These are phyloP conservation scores for Anoplopoma fimbria DNA, from an alignment of 2,113 vertebrate species.

Conservation along the genomic window DNA sequence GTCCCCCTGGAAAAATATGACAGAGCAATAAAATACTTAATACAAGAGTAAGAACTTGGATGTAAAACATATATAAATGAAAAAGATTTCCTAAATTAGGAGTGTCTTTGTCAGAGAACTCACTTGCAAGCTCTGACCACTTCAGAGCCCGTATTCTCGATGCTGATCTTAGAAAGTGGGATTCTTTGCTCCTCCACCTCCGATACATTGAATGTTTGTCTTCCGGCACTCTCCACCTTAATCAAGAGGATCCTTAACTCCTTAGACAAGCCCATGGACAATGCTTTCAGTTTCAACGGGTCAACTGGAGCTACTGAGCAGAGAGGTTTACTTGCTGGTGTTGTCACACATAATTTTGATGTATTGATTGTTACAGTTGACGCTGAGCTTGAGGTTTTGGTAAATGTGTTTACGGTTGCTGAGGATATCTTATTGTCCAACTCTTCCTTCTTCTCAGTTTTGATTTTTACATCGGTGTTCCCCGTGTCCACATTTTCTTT, in stretches of 20 bases:
- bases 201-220: slow-evolving; percentile 88
- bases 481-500: slow-evolving; percentile 30
- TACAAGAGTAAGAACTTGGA: background rate
- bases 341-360: slow-evolving; percentile 37
- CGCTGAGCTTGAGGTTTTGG: slow-evolving; percentile 27
- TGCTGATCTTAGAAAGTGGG: slow-evolving; percentile 85
- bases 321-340: slow-evolving; percentile 45
- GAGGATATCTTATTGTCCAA: slow-evolving; percentile 21
- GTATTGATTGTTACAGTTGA: slow-evolving; percentile 50
- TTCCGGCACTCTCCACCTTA: slow-evolving; percentile 87
- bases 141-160: slow-evolving; percentile 85
- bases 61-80: background rate
- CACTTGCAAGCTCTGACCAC: slow-evolving; percentile 90
- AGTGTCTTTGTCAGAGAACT: slow-evolving; percentile 59
- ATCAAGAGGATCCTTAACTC: slow-evolving; percentile 91
- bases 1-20: slow-evolving; percentile 76
- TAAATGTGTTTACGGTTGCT: slow-evolving; percentile 26
- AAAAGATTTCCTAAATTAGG: background rate
- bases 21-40: background rate
- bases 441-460: slow-evolving; percentile 32
- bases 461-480: slow-evolving; percentile 6
- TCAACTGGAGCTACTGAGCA: slow-evolving; percentile 78
- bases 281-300: slow-evolving; percentile 86
- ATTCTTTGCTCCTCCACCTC: slow-evolving; percentile 84
- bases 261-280: slow-evolving; percentile 88